phyloP scores from a whole-genome alignment of 2,797 vertebrate species.

The Oreochromis mossambicus region DNA sequence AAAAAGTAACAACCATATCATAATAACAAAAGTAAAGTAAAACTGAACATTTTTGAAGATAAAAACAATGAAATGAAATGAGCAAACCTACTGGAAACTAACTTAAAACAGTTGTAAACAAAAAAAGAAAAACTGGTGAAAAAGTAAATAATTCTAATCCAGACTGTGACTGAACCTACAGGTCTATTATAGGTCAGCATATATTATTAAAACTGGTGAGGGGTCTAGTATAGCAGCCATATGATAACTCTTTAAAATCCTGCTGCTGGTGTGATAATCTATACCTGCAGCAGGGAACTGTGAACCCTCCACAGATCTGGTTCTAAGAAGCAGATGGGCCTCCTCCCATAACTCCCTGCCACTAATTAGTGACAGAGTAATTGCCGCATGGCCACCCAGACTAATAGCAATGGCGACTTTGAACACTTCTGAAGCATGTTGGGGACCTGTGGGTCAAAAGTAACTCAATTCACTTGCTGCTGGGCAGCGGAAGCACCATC shows the following conservation, averaged over 20 bases:
- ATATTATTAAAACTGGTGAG: not conserved
- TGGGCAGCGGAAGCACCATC: constrained; percentile 62
- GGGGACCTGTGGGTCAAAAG: constrained; percentile 61
- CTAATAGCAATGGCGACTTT: constrained; percentile 37
- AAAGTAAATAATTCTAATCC: not conserved
- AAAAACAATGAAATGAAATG: not conserved
- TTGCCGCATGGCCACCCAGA: constrained; percentile 41
- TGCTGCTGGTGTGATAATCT: constrained; percentile 32
- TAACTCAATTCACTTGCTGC: constrained; percentile 69
- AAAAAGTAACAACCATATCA: not conserved
- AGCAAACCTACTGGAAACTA: not conserved
- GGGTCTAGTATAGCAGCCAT: not conserved
- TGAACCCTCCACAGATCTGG: constrained; percentile 34
- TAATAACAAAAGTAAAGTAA: not conserved
- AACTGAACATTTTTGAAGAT: not conserved
- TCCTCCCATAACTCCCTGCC: constrained; percentile 24
- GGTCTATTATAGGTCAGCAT: not conserved
- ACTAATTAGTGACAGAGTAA: constrained; percentile 64
- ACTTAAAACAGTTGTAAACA: not conserved
- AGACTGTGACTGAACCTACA: not conserved
- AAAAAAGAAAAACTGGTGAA: not conserved
- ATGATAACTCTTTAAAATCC: constrained; percentile 4
- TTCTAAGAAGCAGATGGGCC: constrained; percentile 67
- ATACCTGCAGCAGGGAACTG: not conserved
- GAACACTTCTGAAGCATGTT: constrained; percentile 38